Evolutionary conservation across 2,113 vertebrate genomes (phyloP), one percentile per base, ranked within the genome.

Genomic region (Riparia riparia): DNA sequence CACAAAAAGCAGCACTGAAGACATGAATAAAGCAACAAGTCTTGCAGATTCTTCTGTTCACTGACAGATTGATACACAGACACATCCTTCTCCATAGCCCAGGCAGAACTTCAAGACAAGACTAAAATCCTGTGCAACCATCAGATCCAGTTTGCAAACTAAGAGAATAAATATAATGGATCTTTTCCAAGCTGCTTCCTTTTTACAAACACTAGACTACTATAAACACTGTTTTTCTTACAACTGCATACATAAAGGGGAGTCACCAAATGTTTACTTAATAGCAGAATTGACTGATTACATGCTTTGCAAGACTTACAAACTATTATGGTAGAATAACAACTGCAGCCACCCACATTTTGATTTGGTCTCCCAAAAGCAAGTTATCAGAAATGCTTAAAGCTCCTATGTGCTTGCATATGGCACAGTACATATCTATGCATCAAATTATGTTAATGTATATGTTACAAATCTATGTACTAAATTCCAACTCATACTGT

Each of bases 1-100:
- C 95, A 92, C 77, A 95, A 58, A 9, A 89, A 93, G 90, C 78
- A 96, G 64, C 71, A 91, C 80, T 82, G 72, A 95, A 81, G 71
- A 87, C 92, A 94, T 87, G 18, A 95, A 24, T 74, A 94, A 96
- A 82, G 32, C 41, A 94, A 92, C 47, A 61, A 77, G 20, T 79
- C 74, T 60, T 90, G 90, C 20, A 93, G 51, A 95, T 77, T 81
- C 65, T 89, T 66, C 65, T 94, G 44, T 60, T 80, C 66, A 89
- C 53, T 76, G 73, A 60, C 78, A 86, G 66, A 85, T 74, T 88
- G 73, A 85, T 68, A 84, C 88, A 95, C 71, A 77, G 47, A 96
- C 91, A 97, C 57, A 82, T 17, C 42, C 79, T 91, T 83, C 86
- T 84, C 53, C 88, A 88, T 2, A 95, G 93, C 32, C 31, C 89